Evolutionary conservation across 2,797 vertebrate genomes (phyloP), one percentile per base, ranked within the genome.

Genomic region (Chaunax sp.): DNA sequence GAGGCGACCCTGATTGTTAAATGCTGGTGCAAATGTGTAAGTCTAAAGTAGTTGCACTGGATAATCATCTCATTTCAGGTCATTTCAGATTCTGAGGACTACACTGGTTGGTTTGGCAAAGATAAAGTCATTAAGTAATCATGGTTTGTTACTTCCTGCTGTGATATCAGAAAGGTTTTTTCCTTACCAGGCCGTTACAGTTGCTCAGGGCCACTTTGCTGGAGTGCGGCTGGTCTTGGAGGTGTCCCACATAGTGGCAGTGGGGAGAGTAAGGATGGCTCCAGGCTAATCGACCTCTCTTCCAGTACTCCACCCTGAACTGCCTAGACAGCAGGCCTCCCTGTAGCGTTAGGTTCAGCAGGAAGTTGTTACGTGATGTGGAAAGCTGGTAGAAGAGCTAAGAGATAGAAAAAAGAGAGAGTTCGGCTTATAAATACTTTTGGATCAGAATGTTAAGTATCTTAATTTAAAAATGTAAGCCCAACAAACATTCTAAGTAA

Each of bases 271-370:
- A 96, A 0, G 95, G 95, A 38, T 96, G 96, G 75, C 96, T 97
- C 96, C 96, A 97, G 82, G 96, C 96, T 86, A 98, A 76, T 7
- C 94, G 94, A 0, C 96, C 96, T 47, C 93, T 91, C 64, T 96
- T 96, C 98, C 98, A 99, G 91, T 99, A 99, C 73, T 99, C 98
- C 38, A 99, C 97, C 0, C 95, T 96, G 91, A 99, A 96, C 81
- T 94, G 96, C 30, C 92, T 94, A 0, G 97, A 95, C 79, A 99
- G 93, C 80, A 99, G 94, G 47, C 94, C 94, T 72, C 93, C 95
- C 90, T 96, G 96, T 72, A 95, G 93, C 0, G 97, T 99, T 70
- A 99, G 92, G 94, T 99, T 99, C 83, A 99, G 95, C 84, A 98
- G 93, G 86, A 98, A 98, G 87, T 95, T 96, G 83, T 95, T 94